phyloP scores from a whole-genome alignment of 1,140 invertebrate species.

The Dryas iulia region DNA sequence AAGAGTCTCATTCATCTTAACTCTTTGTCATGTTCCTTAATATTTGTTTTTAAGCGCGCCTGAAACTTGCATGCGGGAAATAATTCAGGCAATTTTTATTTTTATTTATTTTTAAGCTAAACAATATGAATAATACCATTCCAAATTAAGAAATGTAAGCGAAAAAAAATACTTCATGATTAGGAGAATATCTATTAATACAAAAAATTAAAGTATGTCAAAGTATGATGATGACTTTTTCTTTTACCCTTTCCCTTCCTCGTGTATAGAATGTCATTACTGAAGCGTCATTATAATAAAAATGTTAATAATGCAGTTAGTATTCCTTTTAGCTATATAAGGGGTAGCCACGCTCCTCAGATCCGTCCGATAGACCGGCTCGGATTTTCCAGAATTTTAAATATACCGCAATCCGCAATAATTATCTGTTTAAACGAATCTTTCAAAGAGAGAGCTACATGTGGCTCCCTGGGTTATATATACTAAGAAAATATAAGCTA shows the following conservation, averaged over 20 bases:
- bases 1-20: slow-evolving; percentile 68
- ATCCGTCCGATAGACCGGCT: no score
- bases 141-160: slow-evolving; percentile 78
- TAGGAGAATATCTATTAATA: slow-evolving; percentile 71
- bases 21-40: slow-evolving; percentile 70
- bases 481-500: no score
- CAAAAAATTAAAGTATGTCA: slow-evolving; percentile 67
- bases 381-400: no score
- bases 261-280: no score
- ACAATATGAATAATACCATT: slow-evolving; percentile 74
- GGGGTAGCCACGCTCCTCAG: no score
- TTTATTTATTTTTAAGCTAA: slow-evolving; percentile 78
- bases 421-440: no score
- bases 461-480: no score
- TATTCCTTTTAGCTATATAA: no score
- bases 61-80: slow-evolving; percentile 47
- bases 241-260: slow-evolving; percentile 29
- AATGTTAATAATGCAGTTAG: no score
- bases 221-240: slow-evolving; percentile 36
- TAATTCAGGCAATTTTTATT: slow-evolving; percentile 52
- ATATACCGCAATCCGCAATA: no score
- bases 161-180: slow-evolving; percentile 71
- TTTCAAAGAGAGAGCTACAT: no score
- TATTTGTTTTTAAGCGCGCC: slow-evolving; percentile 33
- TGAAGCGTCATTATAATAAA: no score